phyloP scores from a whole-genome alignment of 1,140 invertebrate species.

The Phymastichus coffea region DNA sequence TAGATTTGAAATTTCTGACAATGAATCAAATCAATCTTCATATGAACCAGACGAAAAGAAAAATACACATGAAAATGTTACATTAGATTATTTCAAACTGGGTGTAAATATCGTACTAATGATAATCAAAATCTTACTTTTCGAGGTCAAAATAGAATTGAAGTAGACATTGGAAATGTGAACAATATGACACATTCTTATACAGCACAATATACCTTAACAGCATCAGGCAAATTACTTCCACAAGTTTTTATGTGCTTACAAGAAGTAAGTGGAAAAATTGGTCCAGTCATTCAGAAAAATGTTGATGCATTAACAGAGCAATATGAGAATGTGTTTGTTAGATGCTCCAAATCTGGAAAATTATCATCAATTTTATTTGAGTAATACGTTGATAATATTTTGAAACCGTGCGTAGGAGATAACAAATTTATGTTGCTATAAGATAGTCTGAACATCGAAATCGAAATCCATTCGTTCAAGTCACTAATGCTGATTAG shows the following conservation, averaged over 20 bases:
- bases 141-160: too few species aligned
- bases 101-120: too few species aligned
- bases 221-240: slow-evolving; percentile 24
- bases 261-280: slow-evolving; percentile 20
- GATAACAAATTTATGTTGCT: slow-evolving; percentile 29
- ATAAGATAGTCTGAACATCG: slow-evolving; percentile 31
- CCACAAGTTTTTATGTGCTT: slow-evolving; percentile 26
- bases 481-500: slow-evolving; percentile 11
- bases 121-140: too few species aligned
- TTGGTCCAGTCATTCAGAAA: slow-evolving; percentile 27
- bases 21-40: too few species aligned
- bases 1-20: too few species aligned
- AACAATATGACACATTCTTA: slow-evolving; percentile 14
- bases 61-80: too few species aligned
- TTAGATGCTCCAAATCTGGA: slow-evolving; percentile 22
- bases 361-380: slow-evolving; percentile 20
- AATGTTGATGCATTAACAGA: slow-evolving; percentile 15
- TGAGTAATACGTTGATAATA: slow-evolving; percentile 17
- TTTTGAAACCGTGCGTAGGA: slow-evolving; percentile 24
- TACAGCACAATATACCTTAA: slow-evolving; percentile 24
- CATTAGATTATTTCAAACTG: too few species aligned
- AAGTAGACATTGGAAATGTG: not conserved
- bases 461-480: slow-evolving; percentile 12
- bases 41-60: too few species aligned
- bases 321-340: slow-evolving; percentile 12